Evolutionary conservation across 2,888 invertebrate genomes (phyloP), one percentile per base, ranked within the genome.

Genomic region (Chalcis sispes): DNA sequence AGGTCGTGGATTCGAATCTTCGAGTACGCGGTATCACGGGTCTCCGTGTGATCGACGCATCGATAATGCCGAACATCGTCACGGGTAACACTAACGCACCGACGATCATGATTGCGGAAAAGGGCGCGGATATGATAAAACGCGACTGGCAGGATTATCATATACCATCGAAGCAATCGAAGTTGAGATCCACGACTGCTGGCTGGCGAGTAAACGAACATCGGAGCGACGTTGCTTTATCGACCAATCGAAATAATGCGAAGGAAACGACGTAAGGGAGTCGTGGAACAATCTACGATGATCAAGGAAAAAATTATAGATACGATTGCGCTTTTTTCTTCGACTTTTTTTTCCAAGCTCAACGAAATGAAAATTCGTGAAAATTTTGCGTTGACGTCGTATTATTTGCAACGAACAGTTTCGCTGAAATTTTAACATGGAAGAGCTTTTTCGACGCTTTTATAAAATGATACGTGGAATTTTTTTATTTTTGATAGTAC

Each of bases 81-180:
- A 94, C 91, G 40, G 96, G 95, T 0, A 95, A 96, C 84, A 96
- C 95, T 0, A 95, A 95, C 83, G 95, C 95, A 0, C 95, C 96
- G 0, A 92, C 92, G 0, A 93, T 95, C 56, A 96, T 96, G 96
- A 93, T 96, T 54, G 96, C 93, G 0, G 96, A 96, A 84, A 95
- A 94, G 83, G 95, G 93, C 0, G 91, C 95, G 0, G 95, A 96
- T 83, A 92, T 96, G 91, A 95, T 96, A 80, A 95, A 95, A 85
- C 91, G 93, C 85, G 93, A 94, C 80, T 94, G 94, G 83, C 15
- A 15, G 10, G 18, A 48, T 1, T 13, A n/a, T 15, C 42, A 3
- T 2, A n/a, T 4, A 20, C 18, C 1, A 20, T 46, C 15, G 13
- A 20, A 0, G 15, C 54, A 1, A 7, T 13, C 25, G 18, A 32